phyloP scores from a whole-genome alignment of 2,113 vertebrate genomes.

The Numida meleagris region DNA sequence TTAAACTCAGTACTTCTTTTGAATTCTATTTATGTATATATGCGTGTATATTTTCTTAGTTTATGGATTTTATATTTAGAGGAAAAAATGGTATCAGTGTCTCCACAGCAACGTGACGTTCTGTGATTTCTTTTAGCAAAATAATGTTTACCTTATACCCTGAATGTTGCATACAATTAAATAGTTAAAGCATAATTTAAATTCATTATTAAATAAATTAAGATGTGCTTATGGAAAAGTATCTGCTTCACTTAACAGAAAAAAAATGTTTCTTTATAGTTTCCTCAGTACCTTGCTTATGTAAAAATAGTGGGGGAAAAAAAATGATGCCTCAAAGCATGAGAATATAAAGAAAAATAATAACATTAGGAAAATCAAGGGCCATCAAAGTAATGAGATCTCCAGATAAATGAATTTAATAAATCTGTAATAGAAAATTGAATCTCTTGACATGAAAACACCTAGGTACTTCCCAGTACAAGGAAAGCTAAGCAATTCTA shows the following conservation, averaged over 20 bases:
- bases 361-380: not conserved
- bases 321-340: not conserved
- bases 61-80: slow-evolving; percentile 39
- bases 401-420: not conserved
- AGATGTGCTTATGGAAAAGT: slow-evolving; percentile 43
- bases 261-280: not conserved
- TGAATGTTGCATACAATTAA: slow-evolving; percentile 13
- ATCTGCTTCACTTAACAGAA: slow-evolving; percentile 17
- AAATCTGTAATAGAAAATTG: slow-evolving; percentile 1
- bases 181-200: slow-evolving; percentile 53
- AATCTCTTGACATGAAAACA: not conserved
- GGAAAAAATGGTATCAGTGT: slow-evolving; percentile 38
- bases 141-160: slow-evolving; percentile 21
- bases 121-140: slow-evolving; percentile 60
- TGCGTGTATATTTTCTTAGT: slow-evolving; percentile 57
- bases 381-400: not conserved
- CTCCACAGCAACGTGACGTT: slow-evolving; percentile 35
- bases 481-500: not conserved
- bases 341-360: not conserved
- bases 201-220: slow-evolving; percentile 49
- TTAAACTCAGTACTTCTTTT: slow-evolving; percentile 58
- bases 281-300: not conserved
- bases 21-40: slow-evolving; percentile 19
- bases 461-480: not conserved
- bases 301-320: slow-evolving; percentile 3